Base-by-base conservation (phyloP, 2,797 vertebrate species). In the Lithobates sylvaticus region DNA sequence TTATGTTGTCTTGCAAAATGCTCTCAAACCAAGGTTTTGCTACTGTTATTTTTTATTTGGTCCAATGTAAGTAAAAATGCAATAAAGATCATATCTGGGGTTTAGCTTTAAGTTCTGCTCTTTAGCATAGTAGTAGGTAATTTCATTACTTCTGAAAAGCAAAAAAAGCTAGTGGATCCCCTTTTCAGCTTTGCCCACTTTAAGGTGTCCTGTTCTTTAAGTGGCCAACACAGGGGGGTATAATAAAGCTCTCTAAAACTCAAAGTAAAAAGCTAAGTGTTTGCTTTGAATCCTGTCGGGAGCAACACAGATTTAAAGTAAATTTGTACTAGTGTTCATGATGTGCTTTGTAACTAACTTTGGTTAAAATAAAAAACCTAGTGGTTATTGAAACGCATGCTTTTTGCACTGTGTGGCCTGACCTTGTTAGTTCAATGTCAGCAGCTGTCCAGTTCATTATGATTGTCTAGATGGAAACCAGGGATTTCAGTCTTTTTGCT, bases 121-220 rank as follows among this genome's bases (percentile, higher is more conserved):
- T n/a, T n/a, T n/a, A n/a, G n/a, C n/a, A n/a, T n/a, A n/a, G n/a
- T n/a, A n/a, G n/a, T n/a, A n/a, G n/a, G n/a, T n/a, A n/a, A n/a
- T n/a, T n/a, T n/a, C n/a, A n/a, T n/a, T n/a, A n/a, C n/a, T n/a
- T n/a, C n/a, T n/a, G n/a, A n/a, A n/a, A n/a, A n/a, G n/a, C n/a
- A n/a, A n/a, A n/a, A n/a, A n/a, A n/a, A n/a, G n/a, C n/a, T n/a
- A n/a, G n/a, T n/a, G n/a, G n/a, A 34, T 69, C 86, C 90, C 93
- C 90, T 89, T 91, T 87, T 87, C 39, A 89, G 91, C 90, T 93
- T 94, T 94, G 93, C 92, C 93, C 93, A 92, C 90, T 92, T 93
- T 92, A 93, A 90, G 91, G 90, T 91, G 79, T 0, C 23, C 27
- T 7, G 78, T 93, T 91, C 91, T 91, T 92, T 91, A 91, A 92